Base-by-base conservation (phyloP, 2,113 vertebrate species). In the Lates calcarifer region DNA sequence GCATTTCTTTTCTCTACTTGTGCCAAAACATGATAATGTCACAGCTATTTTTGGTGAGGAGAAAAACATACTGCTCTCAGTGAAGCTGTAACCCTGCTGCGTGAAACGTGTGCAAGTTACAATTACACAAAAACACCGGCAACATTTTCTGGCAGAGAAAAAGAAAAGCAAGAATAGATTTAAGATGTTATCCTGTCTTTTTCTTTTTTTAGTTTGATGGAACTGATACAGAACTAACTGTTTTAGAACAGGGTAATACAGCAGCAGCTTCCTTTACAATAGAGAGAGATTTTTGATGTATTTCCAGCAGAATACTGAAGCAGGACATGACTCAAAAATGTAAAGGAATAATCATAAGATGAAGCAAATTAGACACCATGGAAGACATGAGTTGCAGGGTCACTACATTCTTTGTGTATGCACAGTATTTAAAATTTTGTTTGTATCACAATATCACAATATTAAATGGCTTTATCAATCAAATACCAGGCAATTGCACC, bases 131-230 rank as follows among this genome's bases (percentile, higher is more conserved):
- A 65, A 66, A 35, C 2, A 11, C 10, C 17, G 22, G 10, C 39
- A 63, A 13, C n/a, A n/a, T 37, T 37, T 73, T 53, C 22, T 60
- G 14, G 12, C 18, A 37, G 43, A 71, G 51, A 58, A 73, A 73
- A 61, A 26, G 17, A 58, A 70, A 65, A 45, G 6, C 4, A 0
- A 0, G 13, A 28, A 35, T 1, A 35, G 10, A 60, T 65, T 51
- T 28, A 11, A 29, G 7, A 35, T 28, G 13, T 55, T 5, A 22
- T 31, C 10, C 1, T 24, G 10, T 35, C 1, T 14, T 31, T 31
- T 69, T 76, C n/a, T 29, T 41, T 13, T 13, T 24, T 9, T 14
- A 56, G 22, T 24, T 18, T 13, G 57, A 31, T n/a, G 24, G 22
- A 22, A 68, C 31, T 6, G 3, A 29, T 4, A 33, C 4, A 28